A percentile compares a stretch with the other conserved stretches of the same genome.
These are phyloP conservation scores for Catamblyrhynchus diadema DNA, from an alignment of 2,797 vertebrate species.

Conservation along the genomic window DNA sequence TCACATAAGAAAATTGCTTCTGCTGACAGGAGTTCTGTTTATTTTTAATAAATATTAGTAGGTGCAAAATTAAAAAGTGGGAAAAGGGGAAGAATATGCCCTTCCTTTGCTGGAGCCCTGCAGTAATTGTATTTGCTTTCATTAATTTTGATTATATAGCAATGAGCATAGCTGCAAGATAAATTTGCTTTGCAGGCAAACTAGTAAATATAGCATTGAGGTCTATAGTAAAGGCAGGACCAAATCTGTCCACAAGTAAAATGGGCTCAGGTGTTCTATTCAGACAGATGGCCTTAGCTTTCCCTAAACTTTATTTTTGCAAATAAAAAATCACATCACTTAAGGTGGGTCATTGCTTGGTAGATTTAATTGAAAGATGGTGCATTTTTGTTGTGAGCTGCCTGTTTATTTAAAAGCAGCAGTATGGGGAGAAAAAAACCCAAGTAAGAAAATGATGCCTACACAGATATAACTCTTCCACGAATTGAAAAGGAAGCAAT, in stretches of 20 bases:
- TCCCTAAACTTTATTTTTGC: neutral
- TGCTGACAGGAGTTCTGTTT: neutral
- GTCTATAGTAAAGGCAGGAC: neutral
- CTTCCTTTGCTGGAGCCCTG: neutral
- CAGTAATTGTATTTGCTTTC: neutral
- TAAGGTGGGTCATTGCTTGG: neutral
- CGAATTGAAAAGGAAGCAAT: neutral
- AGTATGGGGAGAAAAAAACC: neutral
- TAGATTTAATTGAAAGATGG: neutral
- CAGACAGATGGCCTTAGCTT: neutral
- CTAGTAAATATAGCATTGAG: neutral
- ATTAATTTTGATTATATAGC: slow-evolving; percentile 1
- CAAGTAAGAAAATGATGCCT: neutral
- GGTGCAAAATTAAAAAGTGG: neutral
- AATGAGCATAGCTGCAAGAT: neutral
- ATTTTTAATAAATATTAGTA: neutral
- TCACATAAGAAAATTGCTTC: neutral
- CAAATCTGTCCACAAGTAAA: neutral
- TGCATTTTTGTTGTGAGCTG: neutral
- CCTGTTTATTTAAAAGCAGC: neutral
- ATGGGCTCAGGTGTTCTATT: neutral
- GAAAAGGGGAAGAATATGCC: neutral
- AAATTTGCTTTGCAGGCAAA: slow-evolving; percentile 1
- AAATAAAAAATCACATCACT: neutral
- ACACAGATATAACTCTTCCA: neutral